Percentiles rank a stretch among this genome's conserved stretches.
These are phyloP conservation scores for Ptilonorhynchus violaceus DNA, from an alignment of 2,113 vertebrate genomes.

Conservation along the genomic window DNA sequence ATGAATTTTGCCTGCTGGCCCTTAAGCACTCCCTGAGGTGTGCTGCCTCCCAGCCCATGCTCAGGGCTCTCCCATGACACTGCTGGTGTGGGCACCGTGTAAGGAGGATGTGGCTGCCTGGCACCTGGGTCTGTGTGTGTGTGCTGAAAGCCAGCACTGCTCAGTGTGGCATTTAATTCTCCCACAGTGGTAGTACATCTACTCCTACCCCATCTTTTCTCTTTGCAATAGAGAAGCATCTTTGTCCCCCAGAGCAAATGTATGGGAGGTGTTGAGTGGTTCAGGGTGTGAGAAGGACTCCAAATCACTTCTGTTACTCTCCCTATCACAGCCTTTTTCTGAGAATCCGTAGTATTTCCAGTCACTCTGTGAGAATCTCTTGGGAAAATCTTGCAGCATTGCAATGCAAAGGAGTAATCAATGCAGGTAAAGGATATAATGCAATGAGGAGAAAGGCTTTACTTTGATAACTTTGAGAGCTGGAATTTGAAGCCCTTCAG, in stretches of 20 bases:
- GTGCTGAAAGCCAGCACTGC: neutral
- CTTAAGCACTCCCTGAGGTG: neutral
- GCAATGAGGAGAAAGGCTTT: neutral
- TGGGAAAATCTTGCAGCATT: neutral
- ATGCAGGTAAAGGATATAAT: neutral
- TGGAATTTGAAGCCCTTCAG: neutral
- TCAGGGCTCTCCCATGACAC: neutral
- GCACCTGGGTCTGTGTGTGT: neutral
- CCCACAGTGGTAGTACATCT: neutral
- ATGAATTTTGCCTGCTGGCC: neutral
- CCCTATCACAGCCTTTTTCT: neutral
- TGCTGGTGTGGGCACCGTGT: neutral
- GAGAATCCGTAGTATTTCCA: neutral
- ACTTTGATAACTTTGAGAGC: neutral
- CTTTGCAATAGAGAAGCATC: neutral
- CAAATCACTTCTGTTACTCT: neutral
- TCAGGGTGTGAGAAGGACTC: neutral
- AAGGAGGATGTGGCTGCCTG: neutral
- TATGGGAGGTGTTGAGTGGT: neutral
- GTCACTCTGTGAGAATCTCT: neutral
- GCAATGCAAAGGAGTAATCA: neutral
- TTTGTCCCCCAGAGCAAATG: neutral
- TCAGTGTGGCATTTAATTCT: neutral
- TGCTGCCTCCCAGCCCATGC: neutral
- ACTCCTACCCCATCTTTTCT: neutral